These are phyloP conservation scores for Anthoscopus minutus DNA, from an alignment of 2,113 vertebrate genomes.

Conservation along the genomic window DNA sequence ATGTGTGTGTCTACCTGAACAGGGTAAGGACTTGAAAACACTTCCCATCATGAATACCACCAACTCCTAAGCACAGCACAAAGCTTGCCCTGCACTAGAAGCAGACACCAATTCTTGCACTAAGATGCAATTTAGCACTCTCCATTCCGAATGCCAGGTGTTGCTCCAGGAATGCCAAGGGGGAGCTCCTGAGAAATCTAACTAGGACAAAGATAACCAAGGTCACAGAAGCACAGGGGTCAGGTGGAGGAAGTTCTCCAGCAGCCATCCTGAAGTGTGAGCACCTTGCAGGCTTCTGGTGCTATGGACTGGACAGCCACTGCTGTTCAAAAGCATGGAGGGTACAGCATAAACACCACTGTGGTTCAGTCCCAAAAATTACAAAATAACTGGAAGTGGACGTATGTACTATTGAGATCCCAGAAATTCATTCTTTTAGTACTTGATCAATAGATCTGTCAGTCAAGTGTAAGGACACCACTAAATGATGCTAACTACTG, in stretches of 20 bases:
- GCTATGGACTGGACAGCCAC: not conserved
- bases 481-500: constrained; percentile 19
- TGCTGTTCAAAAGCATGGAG: not conserved
- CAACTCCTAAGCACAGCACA: not conserved
- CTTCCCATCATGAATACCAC: not conserved
- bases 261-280: fast-evolving
- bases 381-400: not conserved
- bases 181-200: not conserved
- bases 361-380: not conserved
- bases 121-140: fast-evolving
- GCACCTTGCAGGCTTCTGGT: not conserved
- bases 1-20: not conserved
- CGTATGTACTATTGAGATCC: not conserved
- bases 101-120: not conserved
- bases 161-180: not conserved
- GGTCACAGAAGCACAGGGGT: not conserved
- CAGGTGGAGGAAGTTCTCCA: not conserved
- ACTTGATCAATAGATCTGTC: not conserved
- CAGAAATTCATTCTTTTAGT: not conserved
- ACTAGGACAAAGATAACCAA: fast-evolving
- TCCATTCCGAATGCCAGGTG: fast-evolving
- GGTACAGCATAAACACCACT: not conserved
- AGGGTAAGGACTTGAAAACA: not conserved
- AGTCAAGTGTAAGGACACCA: not conserved
- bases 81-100: not conserved